Evolutionary conservation across 2,113 vertebrate species (phyloP).

Genomic region (Oryzias javanicus): DNA sequence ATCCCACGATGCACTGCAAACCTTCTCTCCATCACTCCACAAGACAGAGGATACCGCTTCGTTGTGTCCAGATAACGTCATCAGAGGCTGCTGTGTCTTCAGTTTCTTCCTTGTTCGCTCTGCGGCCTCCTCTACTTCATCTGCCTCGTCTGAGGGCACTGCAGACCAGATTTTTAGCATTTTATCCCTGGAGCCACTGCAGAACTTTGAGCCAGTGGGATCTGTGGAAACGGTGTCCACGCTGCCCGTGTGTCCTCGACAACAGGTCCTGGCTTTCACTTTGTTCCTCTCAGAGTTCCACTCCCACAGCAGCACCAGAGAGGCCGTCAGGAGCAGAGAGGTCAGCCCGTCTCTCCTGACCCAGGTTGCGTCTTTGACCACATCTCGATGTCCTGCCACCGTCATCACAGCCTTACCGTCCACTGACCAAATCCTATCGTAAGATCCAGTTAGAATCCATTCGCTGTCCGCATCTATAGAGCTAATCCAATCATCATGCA

Average conservation of each 20-base stretch:
- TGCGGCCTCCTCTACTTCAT: slow-evolving; percentile 83
- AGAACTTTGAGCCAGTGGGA: slow-evolving; percentile 89
- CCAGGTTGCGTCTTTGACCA: slow-evolving; percentile 96
- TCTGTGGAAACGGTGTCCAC: slow-evolving; percentile 88
- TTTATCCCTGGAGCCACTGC: slow-evolving; percentile 98
- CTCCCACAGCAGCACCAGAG: slow-evolving; percentile 95
- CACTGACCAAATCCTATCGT: slow-evolving; percentile 93
- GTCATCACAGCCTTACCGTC: slow-evolving; percentile 90
- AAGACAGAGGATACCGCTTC: slow-evolving; percentile 92
- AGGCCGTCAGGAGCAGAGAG: slow-evolving; percentile 89
- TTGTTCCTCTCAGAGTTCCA: slow-evolving; percentile 93
- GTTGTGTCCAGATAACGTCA: slow-evolving; percentile 93
- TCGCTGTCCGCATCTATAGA: slow-evolving; percentile 86
- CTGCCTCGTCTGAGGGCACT: slow-evolving; percentile 92
- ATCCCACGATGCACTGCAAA: slow-evolving; percentile 97
- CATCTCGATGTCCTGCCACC: slow-evolving; percentile 89
- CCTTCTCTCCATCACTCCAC: slow-evolving; percentile 89
- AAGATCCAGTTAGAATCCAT: slow-evolving; percentile 96
- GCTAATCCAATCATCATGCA: slow-evolving; percentile 97
- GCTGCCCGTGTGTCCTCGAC: slow-evolving; percentile 90
- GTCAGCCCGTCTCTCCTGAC: slow-evolving; percentile 89
- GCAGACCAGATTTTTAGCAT: slow-evolving; percentile 99
- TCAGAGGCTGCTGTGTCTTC: slow-evolving; percentile 89
- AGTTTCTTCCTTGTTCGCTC: slow-evolving; percentile 94
- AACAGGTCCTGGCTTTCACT: slow-evolving; percentile 89